Evolutionary conservation across 2,888 invertebrate species (phyloP).

Genomic region (Lycophotia porphyrea): DNA sequence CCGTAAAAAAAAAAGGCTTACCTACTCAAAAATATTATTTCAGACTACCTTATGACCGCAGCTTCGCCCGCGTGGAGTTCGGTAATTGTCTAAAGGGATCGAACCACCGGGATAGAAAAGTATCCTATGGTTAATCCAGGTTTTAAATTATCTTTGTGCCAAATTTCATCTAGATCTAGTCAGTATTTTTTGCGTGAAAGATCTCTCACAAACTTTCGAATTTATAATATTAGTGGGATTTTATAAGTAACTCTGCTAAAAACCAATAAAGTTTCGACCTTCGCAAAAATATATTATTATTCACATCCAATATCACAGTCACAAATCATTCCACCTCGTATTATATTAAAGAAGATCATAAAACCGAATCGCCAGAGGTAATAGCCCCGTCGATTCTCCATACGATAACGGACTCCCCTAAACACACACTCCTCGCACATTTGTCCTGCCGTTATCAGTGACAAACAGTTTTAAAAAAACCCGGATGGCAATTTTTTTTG

Average conservation of each 20-base stretch:
- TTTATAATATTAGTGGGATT: too few species aligned
- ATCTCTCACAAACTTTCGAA: too few species aligned
- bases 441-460: slow-evolving; percentile 80
- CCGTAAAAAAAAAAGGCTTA: too few species aligned
- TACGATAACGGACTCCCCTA: slow-evolving; percentile 76
- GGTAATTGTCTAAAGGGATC: too few species aligned
- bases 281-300: slow-evolving; percentile 1
- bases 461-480: slow-evolving; percentile 77
- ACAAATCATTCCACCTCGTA: slow-evolving; percentile 36
- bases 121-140: too few species aligned
- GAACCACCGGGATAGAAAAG: too few species aligned
- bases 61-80: too few species aligned
- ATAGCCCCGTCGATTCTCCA: slow-evolving; percentile 72
- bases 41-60: too few species aligned
- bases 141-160: too few species aligned
- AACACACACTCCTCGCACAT: slow-evolving; percentile 72
- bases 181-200: too few species aligned
- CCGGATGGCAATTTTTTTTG: slow-evolving; percentile 58
- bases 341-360: slow-evolving; percentile 57
- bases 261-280: neutral
- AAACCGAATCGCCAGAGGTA: slow-evolving; percentile 65
- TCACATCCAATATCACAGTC: neutral
- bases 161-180: too few species aligned
- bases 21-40: neutral
- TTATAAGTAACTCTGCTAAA: neutral